These are phyloP conservation scores for Phengaris alcon DNA, from an alignment of 2,888 invertebrate species.

Conservation along the genomic window DNA sequence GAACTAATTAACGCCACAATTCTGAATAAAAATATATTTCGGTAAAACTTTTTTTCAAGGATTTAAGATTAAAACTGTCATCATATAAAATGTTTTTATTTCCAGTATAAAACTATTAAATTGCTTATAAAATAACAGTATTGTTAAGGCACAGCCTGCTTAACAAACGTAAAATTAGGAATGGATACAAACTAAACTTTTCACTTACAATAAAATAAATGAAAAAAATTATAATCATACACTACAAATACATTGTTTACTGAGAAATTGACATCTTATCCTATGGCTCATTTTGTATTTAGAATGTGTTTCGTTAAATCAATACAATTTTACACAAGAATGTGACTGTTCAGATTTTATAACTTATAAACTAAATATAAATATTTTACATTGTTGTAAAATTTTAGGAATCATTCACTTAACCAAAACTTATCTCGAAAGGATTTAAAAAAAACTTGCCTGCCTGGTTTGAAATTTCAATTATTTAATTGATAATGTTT, in stretches of 20 bases:
- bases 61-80: constrained; percentile 14
- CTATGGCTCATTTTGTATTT: background rate
- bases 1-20: too few relatives aligned
- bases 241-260: background rate
- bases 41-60: background rate
- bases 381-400: constrained; percentile 1
- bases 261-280: background rate
- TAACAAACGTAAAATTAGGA: constrained; percentile 39
- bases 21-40: too few relatives aligned
- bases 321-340: constrained; percentile 45
- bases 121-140: constrained; percentile 43
- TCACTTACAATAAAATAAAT: background rate
- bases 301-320: background rate
- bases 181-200: background rate
- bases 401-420: background rate
- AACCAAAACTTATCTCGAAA: background rate
- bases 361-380: constrained; percentile 7
- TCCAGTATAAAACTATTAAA: constrained; percentile 42
- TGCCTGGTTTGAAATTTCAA: constrained; percentile 34
- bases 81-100: constrained; percentile 39
- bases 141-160: constrained; percentile 66
- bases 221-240: background rate
- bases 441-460: constrained; percentile 34
- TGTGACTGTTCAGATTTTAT: background rate
- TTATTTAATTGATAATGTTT: background rate